Evolutionary conservation across 2,888 invertebrate genomes (phyloP), one percentile per base, ranked within the genome.

Genomic region (Phengaris arion): DNA sequence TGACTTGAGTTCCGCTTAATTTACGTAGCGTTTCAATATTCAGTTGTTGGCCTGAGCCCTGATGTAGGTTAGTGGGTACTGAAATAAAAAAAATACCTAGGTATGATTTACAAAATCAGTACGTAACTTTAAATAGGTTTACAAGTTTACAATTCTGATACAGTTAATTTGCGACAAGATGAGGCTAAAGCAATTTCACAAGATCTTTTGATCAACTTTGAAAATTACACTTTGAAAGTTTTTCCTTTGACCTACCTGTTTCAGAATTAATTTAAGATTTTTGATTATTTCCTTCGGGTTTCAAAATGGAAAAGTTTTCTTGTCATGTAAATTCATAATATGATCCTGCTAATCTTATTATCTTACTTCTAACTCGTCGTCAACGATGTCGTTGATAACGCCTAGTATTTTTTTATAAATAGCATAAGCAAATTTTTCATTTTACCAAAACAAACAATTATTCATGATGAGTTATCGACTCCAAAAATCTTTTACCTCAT

Each of bases 151-250:
- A 52, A 52, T 59, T 9, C 15, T 22, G 48, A 52, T 52, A 70
- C 69, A 69, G 48, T 48, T 22, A 64, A 35, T 52, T 22, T 48
- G 70, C 5, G 13, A 52, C 9, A 15, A 70, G 70, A 70, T 70
- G 15, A 52, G 48, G 10, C 69, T 70, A 70, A 70, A 51, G 70
- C 22, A 70, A 70, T 70, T 70, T 70, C 48, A 15, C 5, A 22
- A 13, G 22, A 70, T 48, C 70, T 70, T 70, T 70, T 70, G 70
- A 70, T 70, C 51, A 70, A 70, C 70, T 70, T 70, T 22, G 15
- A 51, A 52, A 70, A 70, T 70, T 51, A 70, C 69, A 70, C 52
- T 70, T 52, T 10, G 22, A 70, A 70, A 52, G 51, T 59, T 70
- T 70, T 22, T 46, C 46, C 22, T 52, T 70, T 70, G 48, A 52